Evolutionary conservation across 2,888 invertebrate genomes (phyloP).

Genomic region (Xestia sexstrigata): DNA sequence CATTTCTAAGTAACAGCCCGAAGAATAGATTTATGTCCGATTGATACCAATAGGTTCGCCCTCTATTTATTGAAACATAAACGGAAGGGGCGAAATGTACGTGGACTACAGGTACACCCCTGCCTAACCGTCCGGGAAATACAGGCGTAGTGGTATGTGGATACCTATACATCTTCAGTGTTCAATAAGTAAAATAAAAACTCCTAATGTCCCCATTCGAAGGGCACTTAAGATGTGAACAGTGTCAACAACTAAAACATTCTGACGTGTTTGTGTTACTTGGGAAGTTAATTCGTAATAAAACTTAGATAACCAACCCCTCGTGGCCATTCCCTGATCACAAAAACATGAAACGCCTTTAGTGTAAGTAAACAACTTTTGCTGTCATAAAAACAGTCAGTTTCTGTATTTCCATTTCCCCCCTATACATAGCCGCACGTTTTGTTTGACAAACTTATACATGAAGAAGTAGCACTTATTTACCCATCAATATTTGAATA

Average conservation of each 20-base stretch:
- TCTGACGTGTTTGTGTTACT: constrained; percentile 56
- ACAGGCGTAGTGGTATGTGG: neutral
- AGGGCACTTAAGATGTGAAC: constrained; percentile 20
- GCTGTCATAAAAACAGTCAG: constrained; percentile 78
- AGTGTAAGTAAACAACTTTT: constrained; percentile 72
- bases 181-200: constrained; percentile 22
- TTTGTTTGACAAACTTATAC: constrained; percentile 63
- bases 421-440: constrained; percentile 57
- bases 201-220: constrained; percentile 8
- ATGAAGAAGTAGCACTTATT: constrained; percentile 38
- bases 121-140: neutral
- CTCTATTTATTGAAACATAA: neutral
- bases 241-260: constrained; percentile 53
- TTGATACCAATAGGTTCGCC: neutral
- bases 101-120: neutral
- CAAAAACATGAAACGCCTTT: constrained; percentile 70
- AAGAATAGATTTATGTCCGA: neutral
- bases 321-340: constrained; percentile 65
- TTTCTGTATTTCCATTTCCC: constrained; percentile 64
- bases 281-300: constrained; percentile 63
- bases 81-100: neutral
- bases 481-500: constrained; percentile 60
- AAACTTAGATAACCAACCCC: constrained; percentile 64
- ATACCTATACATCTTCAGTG: neutral
- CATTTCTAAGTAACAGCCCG: neutral